Conservation (phyloP, 2,113 vertebrate species). For the Brachypteracias leptosomus region DNA sequence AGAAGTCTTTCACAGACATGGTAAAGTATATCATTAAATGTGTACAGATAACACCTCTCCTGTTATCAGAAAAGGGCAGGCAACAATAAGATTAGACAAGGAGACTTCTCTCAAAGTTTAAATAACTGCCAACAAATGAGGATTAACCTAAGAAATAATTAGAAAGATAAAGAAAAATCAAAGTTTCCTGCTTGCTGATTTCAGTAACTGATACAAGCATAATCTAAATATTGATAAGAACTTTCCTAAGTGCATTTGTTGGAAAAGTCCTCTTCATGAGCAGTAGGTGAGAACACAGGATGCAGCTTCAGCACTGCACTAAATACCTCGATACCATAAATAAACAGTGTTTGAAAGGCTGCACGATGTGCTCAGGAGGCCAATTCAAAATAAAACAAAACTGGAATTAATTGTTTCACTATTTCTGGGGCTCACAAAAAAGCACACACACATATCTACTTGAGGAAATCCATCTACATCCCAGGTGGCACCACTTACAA, state of each 20-base stretch:
- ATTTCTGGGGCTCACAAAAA: not conserved
- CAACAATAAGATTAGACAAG: not conserved
- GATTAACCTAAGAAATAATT: not conserved
- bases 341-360: not conserved
- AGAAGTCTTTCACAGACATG: not conserved
- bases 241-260: not conserved
- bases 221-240: not conserved
- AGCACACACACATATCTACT: no score
- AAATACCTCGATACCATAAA: not conserved
- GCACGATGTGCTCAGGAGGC: not conserved
- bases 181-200: not conserved
- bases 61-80: not conserved
- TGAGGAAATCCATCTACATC: not conserved
- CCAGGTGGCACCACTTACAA: not conserved
- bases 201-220: not conserved
- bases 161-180: not conserved
- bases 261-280: not conserved
- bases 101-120: not conserved
- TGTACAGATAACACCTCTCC: not conserved
- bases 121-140: not conserved
- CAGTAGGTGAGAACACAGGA: not conserved
- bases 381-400: not conserved
- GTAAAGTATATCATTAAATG: not conserved
- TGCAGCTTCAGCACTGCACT: not conserved
- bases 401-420: accelerated